Conservation (phyloP, 2,888 invertebrate genomes). For the Mactromeris polynyma region DNA sequence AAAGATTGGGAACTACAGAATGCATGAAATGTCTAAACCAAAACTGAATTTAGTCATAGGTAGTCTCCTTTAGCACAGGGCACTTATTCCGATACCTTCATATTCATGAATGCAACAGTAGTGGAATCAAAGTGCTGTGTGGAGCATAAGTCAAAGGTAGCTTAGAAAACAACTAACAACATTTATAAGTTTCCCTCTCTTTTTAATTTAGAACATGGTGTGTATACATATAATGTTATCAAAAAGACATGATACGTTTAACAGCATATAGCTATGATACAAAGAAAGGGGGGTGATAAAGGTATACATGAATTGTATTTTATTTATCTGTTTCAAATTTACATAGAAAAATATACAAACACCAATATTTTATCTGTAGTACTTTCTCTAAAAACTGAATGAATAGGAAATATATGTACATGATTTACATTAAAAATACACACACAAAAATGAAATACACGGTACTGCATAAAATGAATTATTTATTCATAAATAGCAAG, state of each 20-base stretch:
- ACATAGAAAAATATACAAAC: conserved; percentile 63
- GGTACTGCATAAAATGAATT: too few species aligned
- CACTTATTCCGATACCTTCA: too few species aligned
- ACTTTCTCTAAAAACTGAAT: conserved; percentile 31
- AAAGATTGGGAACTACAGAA: too few species aligned
- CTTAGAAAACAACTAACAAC: background rate
- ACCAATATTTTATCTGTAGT: conserved; percentile 44
- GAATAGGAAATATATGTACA: conserved; percentile 38
- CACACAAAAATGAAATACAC: background rate
- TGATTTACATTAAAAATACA: conserved; percentile 39
- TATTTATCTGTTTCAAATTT: conserved; percentile 36
- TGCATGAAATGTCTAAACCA: too few species aligned
- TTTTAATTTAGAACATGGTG: conserved; percentile 41
- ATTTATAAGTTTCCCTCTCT: conserved; percentile 30
- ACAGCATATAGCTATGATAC: conserved; percentile 20
- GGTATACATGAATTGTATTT: conserved; percentile 12
- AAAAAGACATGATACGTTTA: conserved; percentile 40
- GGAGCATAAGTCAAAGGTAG: too few species aligned
- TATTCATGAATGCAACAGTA: too few species aligned
- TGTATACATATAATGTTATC: conserved; percentile 37
- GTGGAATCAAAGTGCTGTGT: too few species aligned
- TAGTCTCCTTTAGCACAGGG: too few species aligned
- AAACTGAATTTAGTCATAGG: too few species aligned
- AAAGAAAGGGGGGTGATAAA: conserved; percentile 21
- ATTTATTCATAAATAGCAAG: too few species aligned